Evolutionary conservation across 1,140 invertebrate genomes (phyloP), one percentile per base, ranked within the genome.

Genomic region (Nasonia giraulti): DNA sequence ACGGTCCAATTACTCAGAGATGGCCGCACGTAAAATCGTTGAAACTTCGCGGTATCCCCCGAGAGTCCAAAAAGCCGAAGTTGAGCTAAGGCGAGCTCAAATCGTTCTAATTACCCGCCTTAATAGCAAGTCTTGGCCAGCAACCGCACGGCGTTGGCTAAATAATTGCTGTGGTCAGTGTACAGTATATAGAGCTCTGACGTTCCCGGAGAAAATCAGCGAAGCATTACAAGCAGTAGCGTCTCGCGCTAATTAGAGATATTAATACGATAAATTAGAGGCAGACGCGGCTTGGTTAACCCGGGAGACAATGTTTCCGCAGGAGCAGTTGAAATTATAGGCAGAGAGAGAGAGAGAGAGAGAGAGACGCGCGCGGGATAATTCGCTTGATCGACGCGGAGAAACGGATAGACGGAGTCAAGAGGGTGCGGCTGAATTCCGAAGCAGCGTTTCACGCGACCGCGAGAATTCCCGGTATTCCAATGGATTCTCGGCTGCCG

Each of bases 401-500:
- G 33, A 33, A 5, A 4, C 23, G 37, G 23, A 31, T 27, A 27
- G 27, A 27, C 27, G 31, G 20, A 27, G 11, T 20, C n/a, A 40
- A 40, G 33, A 40, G 68, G 14, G 50, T 0, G 23, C 10, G 27
- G 23, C 23, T n/a, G 44, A 33, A 73, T 81, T 50, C 68, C 44
- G 12, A 69, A 12, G 23, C n/a, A 20, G 47, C 44, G 69, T 50
- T 81, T 82, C 33, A 20, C 69, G 27, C 69, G 66, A 23, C 33
- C 71, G 20, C 50, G n/a, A 33, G 50, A 33, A 83, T 83, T 4
- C 55, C 8, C 12, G 74, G 81, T 76, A 83, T 83, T 83, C 31
- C 73, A 31, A 83, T 83, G 31, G 73, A 82, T 75, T 75, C 27
- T 8, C 20, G 12, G 50, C 17, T 55, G 55, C 17, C 3, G 17